Percentiles rank a stretch among this genome's conserved stretches.
phyloP scores from a whole-genome alignment of 2,113 vertebrate species.

The Hydropotes inermis region DNA sequence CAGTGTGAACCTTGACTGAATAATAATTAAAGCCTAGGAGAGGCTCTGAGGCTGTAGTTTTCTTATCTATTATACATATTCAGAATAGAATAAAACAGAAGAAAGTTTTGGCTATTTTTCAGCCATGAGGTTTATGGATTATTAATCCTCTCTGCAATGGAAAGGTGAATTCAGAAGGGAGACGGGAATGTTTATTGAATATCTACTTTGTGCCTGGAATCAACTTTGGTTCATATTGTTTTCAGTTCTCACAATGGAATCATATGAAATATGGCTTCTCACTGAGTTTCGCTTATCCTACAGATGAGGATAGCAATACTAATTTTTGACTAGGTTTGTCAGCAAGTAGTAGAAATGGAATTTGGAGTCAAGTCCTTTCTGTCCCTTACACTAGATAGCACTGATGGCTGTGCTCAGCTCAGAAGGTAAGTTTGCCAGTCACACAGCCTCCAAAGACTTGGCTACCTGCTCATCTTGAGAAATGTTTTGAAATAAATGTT shows the following conservation, averaged over 20 bases:
- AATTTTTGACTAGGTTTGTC: background rate
- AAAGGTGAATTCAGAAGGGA: background rate
- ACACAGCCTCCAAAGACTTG: background rate
- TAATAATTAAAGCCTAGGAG: background rate
- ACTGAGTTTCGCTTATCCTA: background rate
- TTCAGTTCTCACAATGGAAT: background rate
- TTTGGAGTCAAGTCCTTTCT: background rate
- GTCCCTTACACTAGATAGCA: background rate
- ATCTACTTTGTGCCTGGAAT: background rate
- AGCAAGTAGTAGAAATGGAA: background rate
- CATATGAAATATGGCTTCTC: background rate
- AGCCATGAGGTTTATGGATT: background rate
- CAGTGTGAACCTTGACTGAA: background rate
- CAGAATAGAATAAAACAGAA: background rate
- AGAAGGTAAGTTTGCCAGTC: background rate
- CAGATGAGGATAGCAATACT: background rate
- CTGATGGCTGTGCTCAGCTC: background rate
- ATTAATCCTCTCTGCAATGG: background rate
- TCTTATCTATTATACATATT: background rate
- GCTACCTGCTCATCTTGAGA: background rate
- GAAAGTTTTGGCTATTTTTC: background rate
- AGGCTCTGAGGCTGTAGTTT: background rate
- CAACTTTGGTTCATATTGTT: background rate
- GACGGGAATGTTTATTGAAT: background rate
- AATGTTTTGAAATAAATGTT: slow-evolving; percentile 7